Evolutionary conservation across 2,113 vertebrate species (phyloP), one percentile per base, ranked within the genome.

Genomic region (Pitta sordida): DNA sequence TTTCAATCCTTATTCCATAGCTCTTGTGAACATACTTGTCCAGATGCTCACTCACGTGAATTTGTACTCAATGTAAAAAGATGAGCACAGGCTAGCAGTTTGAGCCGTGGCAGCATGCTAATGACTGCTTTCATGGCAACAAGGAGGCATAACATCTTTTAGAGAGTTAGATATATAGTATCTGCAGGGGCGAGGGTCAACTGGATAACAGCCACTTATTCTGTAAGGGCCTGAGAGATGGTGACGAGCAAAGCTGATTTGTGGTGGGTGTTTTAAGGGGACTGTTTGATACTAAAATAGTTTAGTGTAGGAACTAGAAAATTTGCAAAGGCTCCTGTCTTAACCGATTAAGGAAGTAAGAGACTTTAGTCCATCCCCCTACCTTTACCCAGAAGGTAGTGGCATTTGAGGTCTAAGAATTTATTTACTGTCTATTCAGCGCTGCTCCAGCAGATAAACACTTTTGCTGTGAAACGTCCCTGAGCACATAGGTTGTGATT

Each of bases 181-280:
- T 41, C 67, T 88, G 32, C 3, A 15, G 32, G 71, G 74, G 23
- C 0, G 53, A 58, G 92, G 79, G 41, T 81, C 86, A 80, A 4
- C 92, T 93, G 94, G 80, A 52, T 88, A 80, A 65, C 60, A 90
- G 77, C 81, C 91, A 80, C 74, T 91, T 78, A 76, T 76, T 80
- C 74, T 93, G 86, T 92, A 88, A 65, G 56, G 46, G 29, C 36
- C 90, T 95, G 75, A 90, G 90, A 70, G 43, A 90, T 95, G 73
- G 90, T 93, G 79, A 68, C 53, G 91, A 94, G 94, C 62, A 91
- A 91, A 95, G 87, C 76, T 83, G 79, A 58, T 93, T 91, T 95
- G 77, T 90, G 44, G 44, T 91, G 90, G 93, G 85, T 0, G 14
- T 94, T 97, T 92, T 84, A 96, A 94, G 2, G 6, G 89, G 87